Evolutionary conservation across 2,888 invertebrate species (phyloP), one percentile per base, ranked within the genome.

Genomic region (Falcaria lacertinaria): DNA sequence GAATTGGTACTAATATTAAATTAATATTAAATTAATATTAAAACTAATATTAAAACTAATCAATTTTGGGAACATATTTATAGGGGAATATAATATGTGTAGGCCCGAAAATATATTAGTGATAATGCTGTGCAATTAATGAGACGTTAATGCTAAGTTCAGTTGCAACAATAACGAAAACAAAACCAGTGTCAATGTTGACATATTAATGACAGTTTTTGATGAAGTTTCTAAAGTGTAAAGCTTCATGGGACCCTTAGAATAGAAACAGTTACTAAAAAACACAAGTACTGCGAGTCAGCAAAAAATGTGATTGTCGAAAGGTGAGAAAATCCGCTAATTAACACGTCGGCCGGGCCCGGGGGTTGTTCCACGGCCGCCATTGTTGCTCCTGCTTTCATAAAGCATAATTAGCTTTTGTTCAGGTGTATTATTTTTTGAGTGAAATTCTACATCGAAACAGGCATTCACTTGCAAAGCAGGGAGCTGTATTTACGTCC

Each of bases 301-400:
- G 62, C 64, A 77, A 80, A 80, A 80, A 79, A 76, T 56, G 54
- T 64, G 64, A 69, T 75, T 80, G 74, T 78, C 56, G 52, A 60
- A 76, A 87, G 87, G 88, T 89, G 88, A 87, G 88, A 89, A 88
- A 86, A 79, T 82, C 77, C 59, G 68, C 71, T 87, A 88, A 88
- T 89, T 85, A 87, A 70, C 78, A 78, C 75, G 62, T 74, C 57
- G 65, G 60, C 32, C 57, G 54, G 75, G 70, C 75, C 74, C 82
- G 55, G 40, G 60, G 52, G 68, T 72, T 68, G 76, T 68, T 64
- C 67, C 66, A 58, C 56, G 57, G 59, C 46, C 39, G 44, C 74
- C 68, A 77, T 82, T 81, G 84, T 81, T 61, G 61, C 53, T 48
- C 48, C 59, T 54, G 60, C 68, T 69, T 67, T 69, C 72, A 72